phyloP scores from a whole-genome alignment of 2,113 vertebrate species.

The Semnornis frantzii region DNA sequence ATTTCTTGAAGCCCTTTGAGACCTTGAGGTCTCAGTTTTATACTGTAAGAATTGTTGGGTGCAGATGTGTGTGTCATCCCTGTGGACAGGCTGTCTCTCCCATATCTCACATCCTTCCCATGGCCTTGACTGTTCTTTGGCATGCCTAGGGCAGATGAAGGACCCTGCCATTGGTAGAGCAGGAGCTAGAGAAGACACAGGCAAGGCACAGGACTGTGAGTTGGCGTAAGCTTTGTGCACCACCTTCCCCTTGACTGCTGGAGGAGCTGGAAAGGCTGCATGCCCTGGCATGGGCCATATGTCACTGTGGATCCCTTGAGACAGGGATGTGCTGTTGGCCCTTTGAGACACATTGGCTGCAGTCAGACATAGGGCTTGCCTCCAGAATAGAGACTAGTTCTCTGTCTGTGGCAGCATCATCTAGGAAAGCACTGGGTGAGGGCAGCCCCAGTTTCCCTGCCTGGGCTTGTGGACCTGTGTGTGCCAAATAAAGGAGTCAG shows the following conservation, averaged over 20 bases:
- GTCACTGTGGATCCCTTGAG: neutral
- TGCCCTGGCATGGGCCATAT: neutral
- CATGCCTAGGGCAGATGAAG: neutral
- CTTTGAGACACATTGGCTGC: neutral
- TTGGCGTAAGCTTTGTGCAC: neutral
- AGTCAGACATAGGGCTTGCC: neutral
- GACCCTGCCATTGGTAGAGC: neutral
- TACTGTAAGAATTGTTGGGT: neutral
- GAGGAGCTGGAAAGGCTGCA: neutral
- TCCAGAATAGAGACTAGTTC: neutral
- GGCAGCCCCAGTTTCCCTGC: neutral
- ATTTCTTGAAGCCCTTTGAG: neutral
- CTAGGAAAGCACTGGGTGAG: neutral
- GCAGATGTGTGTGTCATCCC: neutral
- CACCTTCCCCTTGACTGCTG: neutral
- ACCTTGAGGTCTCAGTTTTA: neutral
- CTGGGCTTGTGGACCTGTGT: rapidly evolving
- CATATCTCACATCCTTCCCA: neutral
- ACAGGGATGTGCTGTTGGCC: neutral
- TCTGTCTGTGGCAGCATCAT: neutral
- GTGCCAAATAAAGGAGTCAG: rapidly evolving
- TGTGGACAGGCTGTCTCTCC: neutral
- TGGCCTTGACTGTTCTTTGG: neutral
- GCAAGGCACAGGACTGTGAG: neutral
- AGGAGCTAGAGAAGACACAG: neutral